phyloP scores from a whole-genome alignment of 1,140 invertebrate genomes.

The Zophobas morio region DNA sequence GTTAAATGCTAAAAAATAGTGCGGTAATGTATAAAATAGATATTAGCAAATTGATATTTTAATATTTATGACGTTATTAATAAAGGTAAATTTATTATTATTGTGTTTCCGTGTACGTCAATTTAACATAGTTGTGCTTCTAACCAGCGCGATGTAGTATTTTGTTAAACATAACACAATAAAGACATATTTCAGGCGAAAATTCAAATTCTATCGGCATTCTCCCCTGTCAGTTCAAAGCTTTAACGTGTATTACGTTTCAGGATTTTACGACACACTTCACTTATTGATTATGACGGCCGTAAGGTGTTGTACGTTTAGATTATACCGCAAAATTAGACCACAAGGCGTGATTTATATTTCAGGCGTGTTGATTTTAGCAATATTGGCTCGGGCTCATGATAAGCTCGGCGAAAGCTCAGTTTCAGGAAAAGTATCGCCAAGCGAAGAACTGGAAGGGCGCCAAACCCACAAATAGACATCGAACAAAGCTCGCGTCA shows the following conservation, averaged over 20 bases:
- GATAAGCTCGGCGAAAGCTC: conserved; percentile 31
- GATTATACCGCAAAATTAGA: conserved; percentile 36
- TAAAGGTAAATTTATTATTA: no score
- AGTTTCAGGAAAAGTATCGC: conserved; percentile 4
- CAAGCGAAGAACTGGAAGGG: conserved; percentile 23
- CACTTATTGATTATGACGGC: conserved; percentile 33
- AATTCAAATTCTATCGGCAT: conserved; percentile 4
- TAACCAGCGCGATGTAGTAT: no score
- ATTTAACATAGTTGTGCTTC: no score
- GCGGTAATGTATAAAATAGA: no score
- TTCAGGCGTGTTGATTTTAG: conserved; percentile 22
- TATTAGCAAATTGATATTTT: no score
- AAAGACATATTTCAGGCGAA: neutral
- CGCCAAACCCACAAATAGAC: conserved; percentile 9
- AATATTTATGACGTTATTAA: no score
- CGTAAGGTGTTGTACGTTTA: conserved; percentile 15
- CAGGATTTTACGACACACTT: conserved; percentile 28
- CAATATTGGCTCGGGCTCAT: conserved; percentile 26
- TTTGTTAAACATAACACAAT: neutral
- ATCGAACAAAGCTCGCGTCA: conserved; percentile 15
- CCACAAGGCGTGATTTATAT: conserved; percentile 21
- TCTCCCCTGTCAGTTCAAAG: neutral
- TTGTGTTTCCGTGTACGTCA: no score
- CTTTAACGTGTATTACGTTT: conserved; percentile 35
- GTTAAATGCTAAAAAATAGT: no score